A percentile compares a stretch with the other conserved stretches of the same genome.
These are phyloP conservation scores for Magallana angulata DNA, from an alignment of 1,140 invertebrate species.

Conservation along the genomic window DNA sequence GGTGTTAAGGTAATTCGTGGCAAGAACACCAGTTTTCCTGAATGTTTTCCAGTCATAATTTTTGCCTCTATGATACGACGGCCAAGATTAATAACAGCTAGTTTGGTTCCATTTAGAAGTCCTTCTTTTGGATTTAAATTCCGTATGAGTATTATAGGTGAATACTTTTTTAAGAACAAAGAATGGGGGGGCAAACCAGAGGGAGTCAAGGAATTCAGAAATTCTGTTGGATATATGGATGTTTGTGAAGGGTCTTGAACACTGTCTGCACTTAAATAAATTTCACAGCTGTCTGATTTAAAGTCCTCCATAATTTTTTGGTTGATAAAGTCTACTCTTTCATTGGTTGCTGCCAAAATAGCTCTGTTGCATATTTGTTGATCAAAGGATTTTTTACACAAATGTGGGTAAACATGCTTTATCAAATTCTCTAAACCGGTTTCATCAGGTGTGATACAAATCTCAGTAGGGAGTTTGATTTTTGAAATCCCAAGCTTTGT, in stretches of 20 bases:
- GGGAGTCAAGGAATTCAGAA: constrained; percentile 70
- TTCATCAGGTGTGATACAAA: not conserved
- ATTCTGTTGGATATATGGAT: constrained; percentile 28
- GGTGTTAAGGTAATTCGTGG: constrained; percentile 61
- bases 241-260: constrained; percentile 12
- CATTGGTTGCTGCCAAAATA: constrained; percentile 17
- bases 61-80: constrained; percentile 59
- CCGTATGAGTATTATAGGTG: constrained; percentile 76
- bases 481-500: not conserved
- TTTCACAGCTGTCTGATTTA: not conserved
- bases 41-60: constrained; percentile 50
- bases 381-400: not conserved
- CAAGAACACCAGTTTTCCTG: constrained; percentile 59
- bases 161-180: constrained; percentile 75
- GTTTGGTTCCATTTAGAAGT: constrained; percentile 78
- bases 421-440: constrained; percentile 1
- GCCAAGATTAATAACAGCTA: constrained; percentile 65
- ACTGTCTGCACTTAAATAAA: constrained; percentile 55
- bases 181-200: constrained; percentile 76
- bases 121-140: constrained; percentile 70
- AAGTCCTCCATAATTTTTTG: constrained; percentile 27
- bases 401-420: constrained; percentile 10
- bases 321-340: constrained; percentile 38
- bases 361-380: constrained; percentile 4
- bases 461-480: not conserved